Percentiles rank a stretch among this genome's conserved stretches.
These are phyloP conservation scores for Temnothorax unifasciatus DNA, from an alignment of 2,888 invertebrate species.

Conservation along the genomic window DNA sequence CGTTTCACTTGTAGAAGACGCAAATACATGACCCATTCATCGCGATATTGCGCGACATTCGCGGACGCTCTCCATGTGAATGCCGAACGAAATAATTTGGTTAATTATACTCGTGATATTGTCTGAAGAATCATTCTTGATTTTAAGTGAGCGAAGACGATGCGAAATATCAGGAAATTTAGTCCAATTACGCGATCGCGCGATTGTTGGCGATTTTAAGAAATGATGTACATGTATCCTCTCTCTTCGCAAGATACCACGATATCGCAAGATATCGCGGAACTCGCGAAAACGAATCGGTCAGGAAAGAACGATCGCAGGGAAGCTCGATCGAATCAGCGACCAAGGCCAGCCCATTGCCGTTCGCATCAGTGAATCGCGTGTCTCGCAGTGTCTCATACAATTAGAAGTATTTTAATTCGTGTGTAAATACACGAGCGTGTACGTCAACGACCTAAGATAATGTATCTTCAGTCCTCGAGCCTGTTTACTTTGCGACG, in stretches of 20 bases:
- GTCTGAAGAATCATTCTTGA: neutral
- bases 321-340: constrained; percentile 7
- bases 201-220: neutral
- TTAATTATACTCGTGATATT: neutral
- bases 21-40: constrained; percentile 4
- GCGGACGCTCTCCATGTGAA: neutral
- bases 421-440: constrained; percentile 48
- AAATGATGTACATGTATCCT: neutral
- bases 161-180: neutral
- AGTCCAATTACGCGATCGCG: neutral
- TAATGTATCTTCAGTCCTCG: constrained; percentile 50
- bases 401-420: constrained; percentile 60
- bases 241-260: neutral
- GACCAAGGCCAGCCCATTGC: neutral
- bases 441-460: constrained; percentile 60
- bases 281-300: neutral
- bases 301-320: neutral
- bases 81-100: constrained; percentile 6
- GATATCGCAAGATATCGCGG: neutral
- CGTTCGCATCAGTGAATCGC: constrained; percentile 57
- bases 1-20: constrained; percentile 48
- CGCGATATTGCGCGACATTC: neutral
- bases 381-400: constrained; percentile 57
- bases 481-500: constrained; percentile 71
- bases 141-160: neutral